These are phyloP conservation scores for Callyntrura sp. DNA, from an alignment of 2,888 invertebrate genomes.

Conservation along the genomic window DNA sequence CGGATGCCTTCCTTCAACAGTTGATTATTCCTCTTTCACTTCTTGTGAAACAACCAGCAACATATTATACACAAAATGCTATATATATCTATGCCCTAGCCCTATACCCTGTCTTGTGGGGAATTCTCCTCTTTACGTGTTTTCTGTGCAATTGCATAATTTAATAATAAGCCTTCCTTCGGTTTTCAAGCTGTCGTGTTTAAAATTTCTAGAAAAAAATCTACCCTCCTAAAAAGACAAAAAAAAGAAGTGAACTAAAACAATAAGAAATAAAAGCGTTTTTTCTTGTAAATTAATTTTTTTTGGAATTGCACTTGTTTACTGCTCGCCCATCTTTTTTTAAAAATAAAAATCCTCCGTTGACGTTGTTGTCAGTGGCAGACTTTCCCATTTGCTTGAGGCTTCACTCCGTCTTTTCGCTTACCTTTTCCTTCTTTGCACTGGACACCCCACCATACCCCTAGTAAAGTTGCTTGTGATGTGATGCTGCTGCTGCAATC, in stretches of 20 bases:
- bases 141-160: neutral
- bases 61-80: neutral
- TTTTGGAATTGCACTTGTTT: neutral
- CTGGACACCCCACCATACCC: constrained; percentile 11
- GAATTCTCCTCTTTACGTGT: neutral
- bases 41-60: constrained; percentile 4
- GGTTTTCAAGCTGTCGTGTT: neutral
- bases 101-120: neutral
- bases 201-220: neutral
- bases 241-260: neutral
- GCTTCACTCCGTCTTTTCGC: constrained; percentile 12
- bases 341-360: neutral
- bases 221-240: neutral
- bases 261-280: too few species aligned
- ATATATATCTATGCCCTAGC: neutral
- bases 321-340: neutral
- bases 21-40: constrained; percentile 52
- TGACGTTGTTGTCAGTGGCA: constrained; percentile 31
- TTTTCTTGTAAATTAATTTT: neutral
- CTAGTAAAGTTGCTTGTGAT: neutral
- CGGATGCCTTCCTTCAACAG: constrained; percentile 67
- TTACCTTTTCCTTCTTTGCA: constrained; percentile 27
- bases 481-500: neutral
- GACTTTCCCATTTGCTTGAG: constrained; percentile 41
- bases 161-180: neutral